Percentiles rank a stretch among this genome's conserved stretches.
Conservation (phyloP, 2,797 vertebrate species). For the Denticeps clupeoides region DNA sequence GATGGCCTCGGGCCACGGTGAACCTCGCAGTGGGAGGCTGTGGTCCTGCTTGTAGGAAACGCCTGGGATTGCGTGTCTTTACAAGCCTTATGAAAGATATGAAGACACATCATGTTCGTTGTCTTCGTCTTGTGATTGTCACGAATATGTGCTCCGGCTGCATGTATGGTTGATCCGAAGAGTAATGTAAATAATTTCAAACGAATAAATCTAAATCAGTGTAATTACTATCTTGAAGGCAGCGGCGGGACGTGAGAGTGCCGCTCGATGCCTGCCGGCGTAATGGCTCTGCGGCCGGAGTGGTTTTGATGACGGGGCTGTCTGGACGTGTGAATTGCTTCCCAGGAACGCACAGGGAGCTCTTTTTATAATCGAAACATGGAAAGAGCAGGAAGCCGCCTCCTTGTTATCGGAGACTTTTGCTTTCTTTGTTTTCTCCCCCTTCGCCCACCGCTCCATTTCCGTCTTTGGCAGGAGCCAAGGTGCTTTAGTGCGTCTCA, state of each 20-base stretch:
- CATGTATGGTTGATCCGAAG: too few relatives aligned
- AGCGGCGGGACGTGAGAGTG: background rate
- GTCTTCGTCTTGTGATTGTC: too few relatives aligned
- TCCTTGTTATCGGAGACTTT: slow-evolving; percentile 14
- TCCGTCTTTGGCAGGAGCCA: slow-evolving; percentile 2
- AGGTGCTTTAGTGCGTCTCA: slow-evolving; percentile 4
- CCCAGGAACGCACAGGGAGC: background rate
- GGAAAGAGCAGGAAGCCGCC: slow-evolving; percentile 17
- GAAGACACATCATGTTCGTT: too few relatives aligned
- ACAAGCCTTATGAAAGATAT: too few relatives aligned
- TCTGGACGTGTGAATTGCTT: background rate
- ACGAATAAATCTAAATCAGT: background rate
- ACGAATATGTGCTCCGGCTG: too few relatives aligned
- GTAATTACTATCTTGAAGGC: background rate
- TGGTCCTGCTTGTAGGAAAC: too few relatives aligned
- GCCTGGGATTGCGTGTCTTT: too few relatives aligned
- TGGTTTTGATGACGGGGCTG: slow-evolving; percentile 2
- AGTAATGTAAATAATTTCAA: background rate
- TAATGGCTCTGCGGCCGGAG: background rate
- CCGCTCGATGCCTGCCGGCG: background rate
- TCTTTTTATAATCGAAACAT: background rate
- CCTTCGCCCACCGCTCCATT: background rate
- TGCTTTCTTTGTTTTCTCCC: background rate
- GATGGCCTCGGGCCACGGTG: too few relatives aligned
- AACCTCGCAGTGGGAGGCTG: too few relatives aligned